Evolutionary conservation across 23 tunicate genomes (phyloP).

Genomic region (Ciona savignyi): DNA sequence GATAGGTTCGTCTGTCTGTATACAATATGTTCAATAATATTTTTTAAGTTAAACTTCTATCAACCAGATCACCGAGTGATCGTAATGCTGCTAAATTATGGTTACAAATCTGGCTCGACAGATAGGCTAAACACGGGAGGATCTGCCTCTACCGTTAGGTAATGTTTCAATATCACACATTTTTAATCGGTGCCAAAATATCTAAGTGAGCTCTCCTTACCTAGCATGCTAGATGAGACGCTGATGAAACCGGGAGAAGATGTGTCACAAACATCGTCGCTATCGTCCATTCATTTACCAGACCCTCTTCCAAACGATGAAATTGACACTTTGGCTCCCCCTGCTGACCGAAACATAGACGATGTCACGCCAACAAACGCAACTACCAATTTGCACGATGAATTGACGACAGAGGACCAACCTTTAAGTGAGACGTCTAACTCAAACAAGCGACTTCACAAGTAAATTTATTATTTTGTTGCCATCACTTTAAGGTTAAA

Average conservation of each 20-base stretch:
- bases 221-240: slow-evolving; percentile 64
- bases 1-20: slow-evolving; percentile 39
- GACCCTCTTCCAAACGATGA: slow-evolving; percentile 3
- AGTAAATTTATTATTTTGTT: background rate
- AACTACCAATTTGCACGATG: background rate
- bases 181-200: too few species aligned
- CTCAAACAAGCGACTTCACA: background rate
- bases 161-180: too few species aligned
- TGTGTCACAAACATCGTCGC: slow-evolving; percentile 29
- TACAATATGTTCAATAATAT: too few species aligned
- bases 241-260: slow-evolving; percentile 47
- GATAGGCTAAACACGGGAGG: slow-evolving; percentile 51
- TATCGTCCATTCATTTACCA: slow-evolving; percentile 44
- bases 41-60: too few species aligned
- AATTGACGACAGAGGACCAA: background rate
- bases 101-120: slow-evolving; percentile 30
- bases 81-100: slow-evolving; percentile 56
- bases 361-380: background rate
- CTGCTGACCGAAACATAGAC: background rate
- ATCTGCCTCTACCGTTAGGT: slow-evolving; percentile 74
- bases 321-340: background rate
- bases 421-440: background rate
- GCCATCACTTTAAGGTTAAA: background rate
- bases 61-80: slow-evolving; percentile 65
- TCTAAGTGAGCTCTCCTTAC: too few species aligned